Evolutionary conservation across 2,888 invertebrate species (phyloP).

Genomic region (Drosophila mimica): DNA sequence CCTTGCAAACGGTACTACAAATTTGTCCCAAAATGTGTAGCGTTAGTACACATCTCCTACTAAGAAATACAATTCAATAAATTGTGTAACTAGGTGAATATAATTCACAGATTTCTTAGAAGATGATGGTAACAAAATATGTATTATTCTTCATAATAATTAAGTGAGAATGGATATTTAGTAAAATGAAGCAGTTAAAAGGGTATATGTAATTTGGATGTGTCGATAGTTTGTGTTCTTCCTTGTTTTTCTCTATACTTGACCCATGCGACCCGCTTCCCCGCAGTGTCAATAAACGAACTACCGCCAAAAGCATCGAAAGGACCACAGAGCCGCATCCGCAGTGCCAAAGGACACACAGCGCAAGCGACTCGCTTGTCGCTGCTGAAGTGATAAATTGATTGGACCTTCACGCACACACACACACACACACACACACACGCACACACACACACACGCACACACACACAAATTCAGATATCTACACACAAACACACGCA

Average conservation of each 20-base stretch:
- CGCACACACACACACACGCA: conserved; percentile 21
- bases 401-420: conserved; percentile 60
- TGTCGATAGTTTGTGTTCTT: not conserved
- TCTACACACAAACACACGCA: conserved; percentile 16
- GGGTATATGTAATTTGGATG: not conserved
- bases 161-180: not conserved
- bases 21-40: not conserved
- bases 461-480: conserved; percentile 8
- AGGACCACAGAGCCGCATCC: conserved; percentile 35
- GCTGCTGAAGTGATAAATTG: conserved; percentile 81
- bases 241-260: conserved; percentile 35
- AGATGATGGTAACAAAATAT: not conserved
- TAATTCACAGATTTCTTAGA: not conserved
- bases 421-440: conserved; percentile 15
- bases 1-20: not conserved
- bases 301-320: conserved; percentile 29
- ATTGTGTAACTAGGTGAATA: not conserved
- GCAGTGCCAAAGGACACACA: conserved; percentile 35
- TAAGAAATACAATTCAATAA: not conserved
- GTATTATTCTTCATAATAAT: not conserved
- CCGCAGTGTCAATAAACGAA: conserved; percentile 6
- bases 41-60: not conserved
- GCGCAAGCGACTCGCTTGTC: conserved; percentile 60
- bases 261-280: not conserved
- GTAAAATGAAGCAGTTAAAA: not conserved